Percentiles rank a stretch among this genome's conserved stretches.
phyloP scores from a whole-genome alignment of 2,888 invertebrate species.

The Lucinisca nassula region DNA sequence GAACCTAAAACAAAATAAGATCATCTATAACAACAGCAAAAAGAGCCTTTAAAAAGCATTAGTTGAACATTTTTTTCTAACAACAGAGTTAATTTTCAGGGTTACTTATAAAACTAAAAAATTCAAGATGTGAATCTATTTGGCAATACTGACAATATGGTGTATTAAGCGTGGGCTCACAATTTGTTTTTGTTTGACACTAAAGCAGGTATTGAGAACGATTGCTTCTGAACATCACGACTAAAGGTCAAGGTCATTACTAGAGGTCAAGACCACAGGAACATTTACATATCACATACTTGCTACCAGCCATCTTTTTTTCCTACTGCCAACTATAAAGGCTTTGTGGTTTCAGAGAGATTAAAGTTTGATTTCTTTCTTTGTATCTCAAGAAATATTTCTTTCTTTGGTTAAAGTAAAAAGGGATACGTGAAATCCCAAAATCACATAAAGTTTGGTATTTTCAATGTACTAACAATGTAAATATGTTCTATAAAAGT shows the following conservation, averaged over 20 bases:
- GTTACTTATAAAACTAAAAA: constrained; percentile 8
- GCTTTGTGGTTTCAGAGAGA: no score
- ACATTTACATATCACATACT: constrained; percentile 25
- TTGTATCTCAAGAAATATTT: no score
- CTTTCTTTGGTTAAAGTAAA: no score
- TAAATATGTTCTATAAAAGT: no score
- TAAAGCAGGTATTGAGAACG: constrained; percentile 10
- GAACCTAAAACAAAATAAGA: not conserved
- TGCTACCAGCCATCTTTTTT: not conserved
- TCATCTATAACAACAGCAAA: not conserved
- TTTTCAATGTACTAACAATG: no score
- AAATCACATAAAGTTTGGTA: no score
- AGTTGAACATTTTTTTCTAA: constrained; percentile 14
- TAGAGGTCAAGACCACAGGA: constrained; percentile 64
- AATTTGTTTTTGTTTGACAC: constrained; percentile 2
- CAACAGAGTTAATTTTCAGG: not conserved
- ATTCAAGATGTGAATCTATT: not conserved
- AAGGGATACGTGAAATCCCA: no score
- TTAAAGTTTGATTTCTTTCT: no score
- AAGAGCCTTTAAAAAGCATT: constrained; percentile 11
- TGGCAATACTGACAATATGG: constrained; percentile 1
- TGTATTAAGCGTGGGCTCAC: constrained; percentile 12
- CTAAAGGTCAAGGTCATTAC: constrained; percentile 59
- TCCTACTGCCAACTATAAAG: no score
- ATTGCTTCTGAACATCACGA: constrained; percentile 20